Percentiles rank a stretch among this genome's conserved stretches.
phyloP scores from a whole-genome alignment of 2,888 invertebrate genomes.

The Lasioglossum pauxillum region DNA sequence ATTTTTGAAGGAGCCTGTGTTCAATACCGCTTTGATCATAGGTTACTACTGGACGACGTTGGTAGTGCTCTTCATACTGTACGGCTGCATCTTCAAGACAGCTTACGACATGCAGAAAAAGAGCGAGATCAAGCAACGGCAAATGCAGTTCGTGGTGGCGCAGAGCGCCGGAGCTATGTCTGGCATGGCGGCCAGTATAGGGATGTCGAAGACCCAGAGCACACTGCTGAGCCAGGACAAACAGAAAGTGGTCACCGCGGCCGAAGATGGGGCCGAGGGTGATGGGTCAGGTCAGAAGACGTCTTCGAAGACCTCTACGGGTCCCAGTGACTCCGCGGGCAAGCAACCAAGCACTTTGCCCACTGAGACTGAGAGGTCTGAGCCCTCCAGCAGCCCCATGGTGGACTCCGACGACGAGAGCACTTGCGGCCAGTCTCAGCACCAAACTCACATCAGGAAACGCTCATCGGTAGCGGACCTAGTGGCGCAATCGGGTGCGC shows the following conservation, averaged over 20 bases:
- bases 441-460: slow-evolving; percentile 85
- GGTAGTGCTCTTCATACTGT: slow-evolving; percentile 96
- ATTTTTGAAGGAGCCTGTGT: slow-evolving; percentile 98
- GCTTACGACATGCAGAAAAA: slow-evolving; percentile 99
- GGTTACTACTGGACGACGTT: slow-evolving; percentile 99
- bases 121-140: slow-evolving; percentile 97
- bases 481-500: slow-evolving; percentile 88
- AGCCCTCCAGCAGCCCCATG: slow-evolving; percentile 95
- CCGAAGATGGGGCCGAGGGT: slow-evolving; percentile 68
- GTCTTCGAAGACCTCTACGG: slow-evolving; percentile 55
- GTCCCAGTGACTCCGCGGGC: slow-evolving; percentile 52
- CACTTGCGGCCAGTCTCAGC: slow-evolving; percentile 84
- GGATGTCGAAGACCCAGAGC: slow-evolving; percentile 90
- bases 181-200: slow-evolving; percentile 95
- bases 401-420: slow-evolving; percentile 98
- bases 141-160: slow-evolving; percentile 98
- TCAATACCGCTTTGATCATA: slow-evolving; percentile 98
- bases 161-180: slow-evolving; percentile 95
- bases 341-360: slow-evolving; percentile 78
- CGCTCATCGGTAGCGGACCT: slow-evolving; percentile 89
- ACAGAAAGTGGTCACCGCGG: slow-evolving; percentile 84
- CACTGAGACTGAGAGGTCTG: slow-evolving; percentile 89
- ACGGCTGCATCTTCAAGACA: slow-evolving; percentile 98
- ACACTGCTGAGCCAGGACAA: slow-evolving; percentile 90
- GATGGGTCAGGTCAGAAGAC: slow-evolving; percentile 79